Evolutionary conservation across 2,888 invertebrate species (phyloP), one percentile per base, ranked within the genome.

Genomic region (Hetaerina titia): DNA sequence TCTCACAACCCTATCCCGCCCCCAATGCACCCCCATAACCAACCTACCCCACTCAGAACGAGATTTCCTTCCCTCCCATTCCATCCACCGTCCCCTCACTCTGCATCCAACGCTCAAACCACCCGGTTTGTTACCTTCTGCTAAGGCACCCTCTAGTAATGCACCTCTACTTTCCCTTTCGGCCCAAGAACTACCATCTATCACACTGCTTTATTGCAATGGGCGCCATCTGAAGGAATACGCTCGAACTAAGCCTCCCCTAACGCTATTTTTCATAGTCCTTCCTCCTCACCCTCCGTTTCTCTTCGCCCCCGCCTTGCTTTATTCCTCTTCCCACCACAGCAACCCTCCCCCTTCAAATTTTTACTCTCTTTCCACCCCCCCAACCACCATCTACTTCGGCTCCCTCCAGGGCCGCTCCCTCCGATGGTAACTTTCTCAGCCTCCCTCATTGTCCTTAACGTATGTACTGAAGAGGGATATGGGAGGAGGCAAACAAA

Each of bases 211-310:
- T 69, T 92, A 92, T 92, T 92, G 92, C 74, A n/a, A 31, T 9
- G 89, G 89, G 92, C 92, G 74, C 92, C 92, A 92, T 69, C 92
- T 92, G 92, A 92, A 74, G 56, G 64, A 69, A 92, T 69, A 74
- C 69, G n/a, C 92, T 13, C 92, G 56, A 60, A 92, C 92, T 92
- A 74, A 92, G 56, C 15, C 64, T n/a, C 56, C 63, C 89, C 89
- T 81, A 4, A 13, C 56, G 22, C 89, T 89, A 19, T 89, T 58
- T 89, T 57, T 89, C 89, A 58, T 58, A 58, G 22, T 6, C 89
- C n/a, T 56, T 4, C 57, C 58, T 89, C 11, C 89, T 5, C 45
- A 11, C 15, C 5, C 89, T 57, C 58, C 89, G 58, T 58, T 13
- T 57, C 57, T 6, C 89, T 57, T 22, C 89, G 89, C 69, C 56